phyloP scores from a whole-genome alignment of 2,113 vertebrate species.

The Trochalopteron elliotii region DNA sequence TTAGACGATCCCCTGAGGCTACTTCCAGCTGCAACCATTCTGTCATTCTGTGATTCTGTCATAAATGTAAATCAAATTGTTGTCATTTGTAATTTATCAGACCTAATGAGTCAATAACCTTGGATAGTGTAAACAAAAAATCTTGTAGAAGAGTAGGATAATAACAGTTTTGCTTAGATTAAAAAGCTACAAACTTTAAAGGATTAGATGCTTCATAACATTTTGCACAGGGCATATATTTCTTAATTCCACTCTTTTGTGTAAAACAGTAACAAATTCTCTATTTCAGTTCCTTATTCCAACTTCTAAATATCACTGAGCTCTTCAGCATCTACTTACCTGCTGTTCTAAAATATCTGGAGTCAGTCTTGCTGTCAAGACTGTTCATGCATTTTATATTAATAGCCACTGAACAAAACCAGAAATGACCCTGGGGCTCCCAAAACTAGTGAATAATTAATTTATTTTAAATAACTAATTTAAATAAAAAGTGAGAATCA shows the following conservation, averaged over 20 bases:
- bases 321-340: background rate
- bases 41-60: background rate
- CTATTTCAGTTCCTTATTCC: background rate
- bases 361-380: background rate
- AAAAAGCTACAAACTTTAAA: background rate
- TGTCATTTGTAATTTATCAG: background rate
- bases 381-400: background rate
- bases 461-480: background rate
- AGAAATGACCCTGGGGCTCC: background rate
- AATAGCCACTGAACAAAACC: background rate
- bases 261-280: background rate
- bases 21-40: background rate
- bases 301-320: background rate
- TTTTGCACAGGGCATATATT: background rate
- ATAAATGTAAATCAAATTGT: background rate
- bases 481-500: background rate
- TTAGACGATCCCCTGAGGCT: background rate
- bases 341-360: background rate
- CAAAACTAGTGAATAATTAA: conserved; percentile 10
- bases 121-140: background rate
- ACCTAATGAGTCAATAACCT: background rate
- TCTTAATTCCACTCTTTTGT: background rate
- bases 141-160: background rate
- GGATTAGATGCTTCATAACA: background rate
- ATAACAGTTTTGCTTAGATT: background rate